Evolutionary conservation across 2,888 invertebrate species (phyloP).

Genomic region (Plemyria rubiginata): DNA sequence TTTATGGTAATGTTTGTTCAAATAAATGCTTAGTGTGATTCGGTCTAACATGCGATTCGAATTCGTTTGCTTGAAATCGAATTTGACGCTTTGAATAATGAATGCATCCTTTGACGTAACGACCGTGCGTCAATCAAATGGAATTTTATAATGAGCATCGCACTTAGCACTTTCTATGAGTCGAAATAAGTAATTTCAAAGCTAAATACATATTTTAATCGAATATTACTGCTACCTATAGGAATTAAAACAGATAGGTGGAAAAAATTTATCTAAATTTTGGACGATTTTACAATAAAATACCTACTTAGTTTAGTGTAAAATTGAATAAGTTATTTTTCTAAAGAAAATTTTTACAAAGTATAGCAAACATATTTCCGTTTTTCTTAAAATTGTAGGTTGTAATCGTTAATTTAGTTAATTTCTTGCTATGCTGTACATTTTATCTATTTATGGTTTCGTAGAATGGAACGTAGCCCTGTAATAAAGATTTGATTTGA

Average conservation of each 20-base stretch:
- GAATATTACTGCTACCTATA: not conserved
- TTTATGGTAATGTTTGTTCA: slow-evolving; percentile 31
- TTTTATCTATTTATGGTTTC: not conserved
- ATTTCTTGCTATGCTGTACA: not conserved
- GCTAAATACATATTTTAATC: not conserved
- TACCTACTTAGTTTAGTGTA: no score
- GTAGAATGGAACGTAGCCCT: not conserved
- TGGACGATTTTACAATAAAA: no score
- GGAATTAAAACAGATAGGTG: not conserved
- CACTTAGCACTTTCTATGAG: slow-evolving; percentile 10
- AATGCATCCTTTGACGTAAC: slow-evolving; percentile 1
- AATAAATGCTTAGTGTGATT: slow-evolving; percentile 20
- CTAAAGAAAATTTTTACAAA: no score
- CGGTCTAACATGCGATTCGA: slow-evolving; percentile 4
- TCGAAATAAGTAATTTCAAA: slow-evolving; percentile 1
- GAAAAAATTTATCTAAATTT: no score
- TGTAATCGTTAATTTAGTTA: no score
- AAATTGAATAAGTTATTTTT: no score
- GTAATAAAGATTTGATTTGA: slow-evolving; percentile 4
- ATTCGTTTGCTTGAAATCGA: slow-evolving; percentile 1
- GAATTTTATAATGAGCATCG: slow-evolving; percentile 24
- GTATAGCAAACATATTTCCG: no score
- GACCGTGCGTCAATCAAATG: slow-evolving; percentile 12
- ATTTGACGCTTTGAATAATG: not conserved
- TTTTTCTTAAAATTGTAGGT: no score